phyloP scores from a whole-genome alignment of 2,888 invertebrate genomes.

The Archaeoteleia sp. region DNA sequence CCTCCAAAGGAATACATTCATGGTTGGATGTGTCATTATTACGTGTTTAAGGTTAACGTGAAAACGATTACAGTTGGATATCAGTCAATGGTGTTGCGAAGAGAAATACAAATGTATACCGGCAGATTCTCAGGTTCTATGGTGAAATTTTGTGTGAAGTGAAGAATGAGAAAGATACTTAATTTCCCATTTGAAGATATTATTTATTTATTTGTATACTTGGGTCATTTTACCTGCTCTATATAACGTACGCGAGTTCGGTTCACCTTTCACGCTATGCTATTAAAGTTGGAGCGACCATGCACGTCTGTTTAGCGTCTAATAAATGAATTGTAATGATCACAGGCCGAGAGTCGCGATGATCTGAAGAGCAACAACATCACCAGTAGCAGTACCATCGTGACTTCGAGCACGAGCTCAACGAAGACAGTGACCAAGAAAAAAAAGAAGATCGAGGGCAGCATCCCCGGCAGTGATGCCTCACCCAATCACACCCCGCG shows the following conservation, averaged over 20 bases:
- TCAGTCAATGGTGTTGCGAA: neutral
- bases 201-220: too few species aligned
- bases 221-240: too few species aligned
- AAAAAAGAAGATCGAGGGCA: slow-evolving; percentile 73
- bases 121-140: too few species aligned
- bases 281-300: neutral
- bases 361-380: slow-evolving; percentile 69
- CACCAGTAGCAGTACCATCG: slow-evolving; percentile 63
- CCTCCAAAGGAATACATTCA: slow-evolving; percentile 49
- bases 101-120: neutral
- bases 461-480: slow-evolving; percentile 69
- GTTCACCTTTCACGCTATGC: neutral
- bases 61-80: slow-evolving; percentile 20
- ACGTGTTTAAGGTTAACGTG: slow-evolving; percentile 27
- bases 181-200: too few species aligned
- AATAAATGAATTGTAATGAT: slow-evolving; percentile 27
- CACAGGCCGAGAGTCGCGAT: slow-evolving; percentile 71
- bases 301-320: slow-evolving; percentile 3
- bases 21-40: slow-evolving; percentile 26
- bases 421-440: slow-evolving; percentile 68
- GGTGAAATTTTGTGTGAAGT: too few species aligned
- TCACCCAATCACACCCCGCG: slow-evolving; percentile 71
- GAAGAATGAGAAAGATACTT: too few species aligned
- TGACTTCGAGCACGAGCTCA: slow-evolving; percentile 60
- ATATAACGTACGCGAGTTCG: too few species aligned